These are phyloP conservation scores for Grantiella picta DNA, from an alignment of 2,113 vertebrate genomes.

Conservation along the genomic window DNA sequence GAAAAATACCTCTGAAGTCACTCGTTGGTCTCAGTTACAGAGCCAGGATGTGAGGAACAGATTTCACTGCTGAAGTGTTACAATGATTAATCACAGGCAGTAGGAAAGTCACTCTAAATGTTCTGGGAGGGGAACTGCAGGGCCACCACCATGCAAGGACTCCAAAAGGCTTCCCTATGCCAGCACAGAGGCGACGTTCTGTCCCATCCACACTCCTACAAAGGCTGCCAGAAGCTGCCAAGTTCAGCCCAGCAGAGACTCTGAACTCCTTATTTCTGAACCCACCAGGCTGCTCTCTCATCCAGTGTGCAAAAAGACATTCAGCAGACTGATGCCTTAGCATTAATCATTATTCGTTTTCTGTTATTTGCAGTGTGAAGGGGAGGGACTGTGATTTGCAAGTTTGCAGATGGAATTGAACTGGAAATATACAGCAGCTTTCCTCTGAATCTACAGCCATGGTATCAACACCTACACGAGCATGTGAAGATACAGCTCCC, in stretches of 20 bases:
- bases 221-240: not conserved
- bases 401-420: not conserved
- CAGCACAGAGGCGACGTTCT: fast-evolving
- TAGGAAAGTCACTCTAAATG: not conserved
- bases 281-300: not conserved
- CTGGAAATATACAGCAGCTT: not conserved
- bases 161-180: not conserved
- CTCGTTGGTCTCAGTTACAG: not conserved
- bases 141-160: not conserved
- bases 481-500: not conserved
- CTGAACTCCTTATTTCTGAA: not conserved
- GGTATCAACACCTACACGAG: not conserved
- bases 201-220: not conserved
- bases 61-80: not conserved
- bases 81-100: not conserved
- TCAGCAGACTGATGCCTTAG: not conserved
- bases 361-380: not conserved
- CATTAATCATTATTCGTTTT: not conserved
- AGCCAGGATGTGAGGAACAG: not conserved
- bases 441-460: not conserved
- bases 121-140: not conserved
- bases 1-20: not conserved
- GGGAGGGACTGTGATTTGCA: not conserved
- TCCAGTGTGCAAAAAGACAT: not conserved
- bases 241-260: not conserved